Percentiles rank a stretch among this genome's conserved stretches.
phyloP scores from a whole-genome alignment of 2,888 invertebrate genomes.

The Stenodera caucasica region DNA sequence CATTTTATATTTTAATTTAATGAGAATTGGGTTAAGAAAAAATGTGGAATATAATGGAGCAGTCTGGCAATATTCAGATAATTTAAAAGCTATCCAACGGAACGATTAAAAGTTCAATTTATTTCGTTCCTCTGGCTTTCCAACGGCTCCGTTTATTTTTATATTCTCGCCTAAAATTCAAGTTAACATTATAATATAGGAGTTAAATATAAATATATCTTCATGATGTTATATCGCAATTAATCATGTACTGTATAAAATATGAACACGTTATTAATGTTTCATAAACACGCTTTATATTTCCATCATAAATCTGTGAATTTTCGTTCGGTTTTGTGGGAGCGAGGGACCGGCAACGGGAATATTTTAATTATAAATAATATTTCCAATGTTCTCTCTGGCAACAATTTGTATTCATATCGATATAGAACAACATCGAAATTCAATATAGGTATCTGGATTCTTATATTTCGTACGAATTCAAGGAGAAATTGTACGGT shows the following conservation, averaged over 20 bases:
- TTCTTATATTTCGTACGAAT: not conserved
- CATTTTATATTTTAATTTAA: not conserved
- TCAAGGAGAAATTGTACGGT: not conserved
- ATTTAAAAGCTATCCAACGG: not conserved
- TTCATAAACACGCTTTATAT: slow-evolving; percentile 7
- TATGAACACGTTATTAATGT: slow-evolving; percentile 7
- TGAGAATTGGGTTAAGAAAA: not conserved
- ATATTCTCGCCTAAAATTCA: not conserved
- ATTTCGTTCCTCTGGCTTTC: not conserved
- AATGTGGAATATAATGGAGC: not conserved
- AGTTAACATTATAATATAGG: not conserved
- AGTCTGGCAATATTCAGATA: not conserved
- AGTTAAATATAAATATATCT: slow-evolving; percentile 1
- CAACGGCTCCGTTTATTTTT: not conserved
- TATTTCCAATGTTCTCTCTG: not conserved
- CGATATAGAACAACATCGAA: not conserved
- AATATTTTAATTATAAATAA: not conserved
- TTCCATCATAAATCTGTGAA: not conserved
- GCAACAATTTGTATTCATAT: not conserved
- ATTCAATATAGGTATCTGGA: not conserved
- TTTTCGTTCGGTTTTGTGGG: not conserved
- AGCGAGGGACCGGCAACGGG: not conserved
- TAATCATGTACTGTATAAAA: slow-evolving; percentile 3
- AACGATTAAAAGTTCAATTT: slow-evolving; percentile 3
- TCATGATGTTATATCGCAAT: slow-evolving; percentile 4